Conservation (phyloP, 2,113 vertebrate genomes). For the Piaya cayana region DNA sequence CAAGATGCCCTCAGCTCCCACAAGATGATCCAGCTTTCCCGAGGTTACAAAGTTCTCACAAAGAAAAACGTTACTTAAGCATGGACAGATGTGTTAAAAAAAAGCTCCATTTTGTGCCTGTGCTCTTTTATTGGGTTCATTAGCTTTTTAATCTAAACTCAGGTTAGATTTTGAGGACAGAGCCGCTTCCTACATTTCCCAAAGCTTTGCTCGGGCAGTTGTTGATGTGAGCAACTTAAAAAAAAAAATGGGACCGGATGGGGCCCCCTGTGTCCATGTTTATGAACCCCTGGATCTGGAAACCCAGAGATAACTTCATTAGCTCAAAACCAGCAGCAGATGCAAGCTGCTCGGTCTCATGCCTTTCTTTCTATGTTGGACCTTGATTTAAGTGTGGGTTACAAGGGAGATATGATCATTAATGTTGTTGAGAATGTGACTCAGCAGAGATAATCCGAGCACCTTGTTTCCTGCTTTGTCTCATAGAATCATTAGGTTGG, state of each 20-base stretch:
- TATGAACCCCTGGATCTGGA: not conserved
- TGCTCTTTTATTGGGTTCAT: not conserved
- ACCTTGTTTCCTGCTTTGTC: not conserved
- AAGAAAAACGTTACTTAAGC: conserved; percentile 36
- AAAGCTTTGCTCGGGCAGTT: not conserved
- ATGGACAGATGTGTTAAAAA: conserved; percentile 27
- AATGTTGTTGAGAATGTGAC: not conserved
- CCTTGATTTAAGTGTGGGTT: not conserved
- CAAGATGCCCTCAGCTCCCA: conserved; percentile 27
- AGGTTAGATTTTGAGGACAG: not conserved
- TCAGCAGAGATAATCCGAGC: not conserved
- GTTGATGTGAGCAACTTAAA: not conserved
- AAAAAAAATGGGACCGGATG: not conserved
- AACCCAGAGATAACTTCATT: not conserved
- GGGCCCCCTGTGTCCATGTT: not conserved
- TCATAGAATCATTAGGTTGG: not conserved
- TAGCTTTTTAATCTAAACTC: not conserved
- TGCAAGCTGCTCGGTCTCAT: not conserved
- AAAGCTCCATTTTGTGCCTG: not conserved
- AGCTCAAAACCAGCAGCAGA: conserved; percentile 7
- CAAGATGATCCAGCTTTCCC: conserved; percentile 29
- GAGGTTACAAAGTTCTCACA: conserved; percentile 39
- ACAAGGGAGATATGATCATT: not conserved
- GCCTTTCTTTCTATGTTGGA: not conserved
- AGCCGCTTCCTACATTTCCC: not conserved